Evolutionary conservation across 2,113 vertebrate genomes (phyloP).

Genomic region (Hydrolagus affinis): DNA sequence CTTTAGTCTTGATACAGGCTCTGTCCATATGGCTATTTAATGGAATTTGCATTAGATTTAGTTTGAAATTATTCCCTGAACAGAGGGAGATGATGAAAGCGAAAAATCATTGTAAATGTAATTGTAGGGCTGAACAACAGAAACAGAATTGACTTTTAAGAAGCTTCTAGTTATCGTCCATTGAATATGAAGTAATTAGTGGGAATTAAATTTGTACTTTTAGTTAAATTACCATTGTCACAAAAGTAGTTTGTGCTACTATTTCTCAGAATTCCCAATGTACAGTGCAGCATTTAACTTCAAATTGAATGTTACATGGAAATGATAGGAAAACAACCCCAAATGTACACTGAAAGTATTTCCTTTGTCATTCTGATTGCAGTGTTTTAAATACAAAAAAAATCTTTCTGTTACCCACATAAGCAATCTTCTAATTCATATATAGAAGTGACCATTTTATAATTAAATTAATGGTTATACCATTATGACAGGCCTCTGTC

Average conservation of each 20-base stretch:
- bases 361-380: neutral
- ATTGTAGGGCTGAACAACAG: neutral
- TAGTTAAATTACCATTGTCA: slow-evolving; percentile 8
- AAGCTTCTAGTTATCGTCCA: neutral
- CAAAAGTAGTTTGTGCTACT: neutral
- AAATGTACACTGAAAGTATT: neutral
- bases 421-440: neutral
- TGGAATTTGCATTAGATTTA: neutral
- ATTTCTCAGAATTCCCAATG: neutral
- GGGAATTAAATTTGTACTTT: neutral
- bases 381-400: neutral
- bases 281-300: neutral
- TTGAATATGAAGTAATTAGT: neutral
- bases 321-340: neutral
- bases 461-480: neutral
- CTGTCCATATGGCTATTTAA: neutral
- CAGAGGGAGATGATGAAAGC: neutral
- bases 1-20: neutral
- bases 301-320: neutral
- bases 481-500: neutral
- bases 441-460: neutral
- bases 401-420: neutral
- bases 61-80: neutral
- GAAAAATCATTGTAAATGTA: neutral
- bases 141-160: neutral